Evolutionary conservation across 2,888 invertebrate genomes (phyloP).

Genomic region (Chorisops tibialis): DNA sequence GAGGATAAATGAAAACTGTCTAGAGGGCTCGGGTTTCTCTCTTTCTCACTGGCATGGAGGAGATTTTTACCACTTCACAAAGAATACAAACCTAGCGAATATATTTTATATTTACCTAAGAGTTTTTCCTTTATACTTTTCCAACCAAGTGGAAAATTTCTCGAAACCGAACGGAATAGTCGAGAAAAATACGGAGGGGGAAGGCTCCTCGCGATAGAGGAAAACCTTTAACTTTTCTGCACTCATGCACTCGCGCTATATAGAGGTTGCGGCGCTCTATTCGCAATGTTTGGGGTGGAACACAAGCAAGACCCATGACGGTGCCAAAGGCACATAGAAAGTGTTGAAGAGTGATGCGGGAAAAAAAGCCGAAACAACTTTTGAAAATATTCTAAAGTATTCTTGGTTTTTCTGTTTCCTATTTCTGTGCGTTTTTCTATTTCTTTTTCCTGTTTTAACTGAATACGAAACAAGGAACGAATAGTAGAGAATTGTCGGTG

Average conservation of each 20-base stretch:
- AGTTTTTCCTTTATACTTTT: neutral
- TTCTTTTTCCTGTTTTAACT: too few relatives aligned
- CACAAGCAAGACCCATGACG: too few relatives aligned
- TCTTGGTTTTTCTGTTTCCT: neutral
- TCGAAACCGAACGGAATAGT: too few relatives aligned
- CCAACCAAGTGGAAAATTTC: neutral
- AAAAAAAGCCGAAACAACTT: neutral
- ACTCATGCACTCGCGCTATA: neutral
- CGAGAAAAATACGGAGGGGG: constrained; percentile 1
- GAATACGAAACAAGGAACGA: too few relatives aligned
- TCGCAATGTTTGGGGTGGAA: too few relatives aligned
- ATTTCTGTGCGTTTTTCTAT: too few relatives aligned
- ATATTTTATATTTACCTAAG: neutral
- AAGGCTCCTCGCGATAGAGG: too few relatives aligned
- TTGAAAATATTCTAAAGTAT: neutral
- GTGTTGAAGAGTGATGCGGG: neutral
- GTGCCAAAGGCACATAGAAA: neutral
- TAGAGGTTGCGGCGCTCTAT: neutral
- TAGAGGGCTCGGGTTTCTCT: neutral
- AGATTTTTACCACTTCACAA: neutral
- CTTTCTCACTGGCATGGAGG: neutral
- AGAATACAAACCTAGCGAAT: too few relatives aligned
- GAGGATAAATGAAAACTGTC: neutral
- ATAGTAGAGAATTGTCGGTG: neutral
- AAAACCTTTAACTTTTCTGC: neutral